Base-by-base conservation (phyloP, 2,113 vertebrate genomes). In the Urocolius indicus region DNA sequence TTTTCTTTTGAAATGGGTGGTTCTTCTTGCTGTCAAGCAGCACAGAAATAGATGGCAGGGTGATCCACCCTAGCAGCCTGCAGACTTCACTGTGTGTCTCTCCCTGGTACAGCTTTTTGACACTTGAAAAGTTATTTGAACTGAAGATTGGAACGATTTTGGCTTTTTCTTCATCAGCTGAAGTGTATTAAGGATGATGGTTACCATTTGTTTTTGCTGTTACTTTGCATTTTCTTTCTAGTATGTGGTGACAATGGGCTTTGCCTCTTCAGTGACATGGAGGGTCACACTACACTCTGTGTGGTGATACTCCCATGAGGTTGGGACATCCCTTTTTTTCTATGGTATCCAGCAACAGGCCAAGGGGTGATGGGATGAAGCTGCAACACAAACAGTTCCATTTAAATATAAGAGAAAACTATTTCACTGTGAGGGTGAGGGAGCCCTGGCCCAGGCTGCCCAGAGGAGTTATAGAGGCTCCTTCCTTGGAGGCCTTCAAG, bases 211-310 rank as follows among this genome's bases (percentile, higher is more conserved):
- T 29, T 82, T 87, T 67, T 84, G 59, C 80, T 66, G 1, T 32
- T 68, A 5, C 51, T 89, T 51, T 27, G 34, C 34, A 69, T 51
- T 81, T 38, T 38, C 11, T 20, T 85, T 17, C 26, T n/a, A 6
- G 29, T 4, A 15, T 11, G 63, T 51, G 89, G 43, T 10, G 5
- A 48, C 14, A 49, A 15, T 32, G 27, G 54, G 67, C 66, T 82
- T 34, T 63, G 22, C 62, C 66, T 11, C 18, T 38, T 76, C 0
- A 4, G 0, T 34, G 57, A 6, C 32, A 1, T 1, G 2, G 6
- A 29, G 45, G 68, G 51, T 32, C 4, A 11, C 9, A 0, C 32
- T 32, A n/a, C n/a, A n/a, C n/a, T n/a, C 16, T 1, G 63, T 19
- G 58, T 17, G 68, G 1, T 29, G 61, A 8, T 73, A 7, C n/a